Conservation (phyloP, 2,888 invertebrate genomes). For the Bhutanitis thaidina region DNA sequence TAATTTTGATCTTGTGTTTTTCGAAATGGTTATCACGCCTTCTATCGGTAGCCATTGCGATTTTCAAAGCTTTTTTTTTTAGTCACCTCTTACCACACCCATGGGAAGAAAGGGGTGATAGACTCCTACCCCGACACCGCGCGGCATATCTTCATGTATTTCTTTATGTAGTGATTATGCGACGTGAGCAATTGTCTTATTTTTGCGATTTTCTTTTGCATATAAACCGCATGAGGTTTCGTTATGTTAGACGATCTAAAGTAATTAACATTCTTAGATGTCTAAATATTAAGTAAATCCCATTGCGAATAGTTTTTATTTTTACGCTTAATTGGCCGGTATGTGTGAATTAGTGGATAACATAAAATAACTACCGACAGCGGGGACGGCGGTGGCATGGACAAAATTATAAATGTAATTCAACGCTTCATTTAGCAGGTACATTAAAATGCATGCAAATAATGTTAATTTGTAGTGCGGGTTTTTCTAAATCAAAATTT, state of each 20-base stretch:
- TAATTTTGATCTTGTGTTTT: too few species aligned
- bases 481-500: too few species aligned
- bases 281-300: constrained; percentile 40
- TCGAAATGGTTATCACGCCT: too few species aligned
- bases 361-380: constrained; percentile 36
- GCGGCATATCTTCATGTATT: constrained; percentile 50
- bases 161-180: constrained; percentile 44
- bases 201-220: not conserved
- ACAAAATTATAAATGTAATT: too few species aligned
- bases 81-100: too few species aligned
- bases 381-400: not conserved
- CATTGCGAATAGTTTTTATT: constrained; percentile 43
- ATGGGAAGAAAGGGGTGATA: too few species aligned
- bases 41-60: too few species aligned
- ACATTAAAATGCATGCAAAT: too few species aligned
- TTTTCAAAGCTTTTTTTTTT: too few species aligned
- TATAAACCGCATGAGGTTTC: not conserved
- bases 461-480: too few species aligned
- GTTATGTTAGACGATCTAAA: not conserved
- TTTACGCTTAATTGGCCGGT: constrained; percentile 61
- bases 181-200: constrained; percentile 20
- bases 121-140: too few species aligned
- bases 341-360: constrained; percentile 63
- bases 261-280: constrained; percentile 32
- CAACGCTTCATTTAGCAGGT: too few species aligned